Conservation (phyloP, 2,113 vertebrate species). For the Onychostoma macrolepis region DNA sequence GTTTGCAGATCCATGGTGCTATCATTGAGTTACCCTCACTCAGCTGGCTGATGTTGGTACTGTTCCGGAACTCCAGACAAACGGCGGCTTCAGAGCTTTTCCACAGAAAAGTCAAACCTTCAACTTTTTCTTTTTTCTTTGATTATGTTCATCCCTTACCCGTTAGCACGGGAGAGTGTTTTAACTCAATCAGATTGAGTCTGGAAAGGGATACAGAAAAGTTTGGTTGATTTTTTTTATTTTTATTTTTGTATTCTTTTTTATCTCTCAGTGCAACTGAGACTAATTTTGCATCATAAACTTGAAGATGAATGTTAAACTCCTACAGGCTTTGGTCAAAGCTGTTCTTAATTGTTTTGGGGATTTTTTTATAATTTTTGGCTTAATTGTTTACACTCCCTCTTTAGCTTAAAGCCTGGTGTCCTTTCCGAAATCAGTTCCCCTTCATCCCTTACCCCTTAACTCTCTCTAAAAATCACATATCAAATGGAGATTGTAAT, state of each 20-base stretch:
- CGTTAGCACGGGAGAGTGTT: conserved; percentile 28
- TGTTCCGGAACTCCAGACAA: conserved; percentile 66
- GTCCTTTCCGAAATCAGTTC: conserved; percentile 70
- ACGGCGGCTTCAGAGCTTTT: conserved; percentile 76
- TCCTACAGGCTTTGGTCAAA: conserved; percentile 73
- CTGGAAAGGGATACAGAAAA: conserved; percentile 78
- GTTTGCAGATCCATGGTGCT: conserved; percentile 94
- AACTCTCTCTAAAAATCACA: conserved; percentile 80
- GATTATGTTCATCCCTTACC: conserved; percentile 61
- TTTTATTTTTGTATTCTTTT: conserved; percentile 76
- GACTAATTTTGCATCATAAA: conserved; percentile 84
- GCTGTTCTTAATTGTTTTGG: conserved; percentile 51
- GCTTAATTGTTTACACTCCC: conserved; percentile 38
- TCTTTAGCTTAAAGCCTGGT: conserved; percentile 64
- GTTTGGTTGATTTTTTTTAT: conserved; percentile 66
- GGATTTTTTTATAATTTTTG: conserved; percentile 39
- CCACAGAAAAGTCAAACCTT: conserved; percentile 88
- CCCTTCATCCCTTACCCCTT: conserved; percentile 71
- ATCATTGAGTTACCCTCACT: conserved; percentile 91
- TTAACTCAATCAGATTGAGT: conserved; percentile 81
- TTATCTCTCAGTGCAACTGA: conserved; percentile 92
- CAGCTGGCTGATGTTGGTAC: conserved; percentile 87
- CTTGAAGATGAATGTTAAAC: conserved; percentile 89
- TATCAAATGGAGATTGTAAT: conserved; percentile 93
- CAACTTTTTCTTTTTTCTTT: conserved; percentile 70